phyloP scores from a whole-genome alignment of 2,797 vertebrate genomes.

The Sebastolobus alascanus region DNA sequence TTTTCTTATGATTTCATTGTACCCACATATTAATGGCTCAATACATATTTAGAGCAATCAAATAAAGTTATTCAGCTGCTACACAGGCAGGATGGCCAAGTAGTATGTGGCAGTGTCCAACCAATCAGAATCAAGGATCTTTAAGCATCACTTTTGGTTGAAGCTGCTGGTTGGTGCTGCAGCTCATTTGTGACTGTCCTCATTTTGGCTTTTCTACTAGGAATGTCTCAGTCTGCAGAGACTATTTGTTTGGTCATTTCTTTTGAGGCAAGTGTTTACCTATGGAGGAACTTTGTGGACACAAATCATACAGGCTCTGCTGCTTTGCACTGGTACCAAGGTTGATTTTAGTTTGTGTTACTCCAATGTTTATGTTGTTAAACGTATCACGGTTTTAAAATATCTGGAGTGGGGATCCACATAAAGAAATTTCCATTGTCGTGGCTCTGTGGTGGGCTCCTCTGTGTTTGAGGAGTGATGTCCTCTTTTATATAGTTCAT shows the following conservation, averaged over 20 bases:
- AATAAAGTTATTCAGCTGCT: background rate
- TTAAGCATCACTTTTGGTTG: background rate
- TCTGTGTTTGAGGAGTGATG: too few relatives aligned
- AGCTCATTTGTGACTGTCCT: background rate
- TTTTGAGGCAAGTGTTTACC: too few relatives aligned
- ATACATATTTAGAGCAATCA: background rate
- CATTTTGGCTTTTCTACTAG: background rate
- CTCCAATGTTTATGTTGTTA: too few relatives aligned
- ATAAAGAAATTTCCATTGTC: too few relatives aligned
- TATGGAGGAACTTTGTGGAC: too few relatives aligned
- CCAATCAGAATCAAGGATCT: background rate
- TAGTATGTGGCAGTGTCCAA: background rate
- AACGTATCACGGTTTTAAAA: too few relatives aligned
- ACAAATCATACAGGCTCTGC: too few relatives aligned
- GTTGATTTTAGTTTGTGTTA: too few relatives aligned
- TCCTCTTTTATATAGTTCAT: too few relatives aligned
- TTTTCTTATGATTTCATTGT: background rate
- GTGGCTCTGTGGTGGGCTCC: too few relatives aligned
- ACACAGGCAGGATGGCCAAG: background rate
- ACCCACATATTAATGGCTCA: background rate
- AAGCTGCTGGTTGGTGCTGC: background rate
- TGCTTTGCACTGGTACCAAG: too few relatives aligned
- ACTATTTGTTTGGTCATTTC: background rate
- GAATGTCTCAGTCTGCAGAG: background rate
- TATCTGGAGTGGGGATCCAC: too few relatives aligned